Conservation (phyloP, 2,797 vertebrate species). For the Enteromius fasciolatus region DNA sequence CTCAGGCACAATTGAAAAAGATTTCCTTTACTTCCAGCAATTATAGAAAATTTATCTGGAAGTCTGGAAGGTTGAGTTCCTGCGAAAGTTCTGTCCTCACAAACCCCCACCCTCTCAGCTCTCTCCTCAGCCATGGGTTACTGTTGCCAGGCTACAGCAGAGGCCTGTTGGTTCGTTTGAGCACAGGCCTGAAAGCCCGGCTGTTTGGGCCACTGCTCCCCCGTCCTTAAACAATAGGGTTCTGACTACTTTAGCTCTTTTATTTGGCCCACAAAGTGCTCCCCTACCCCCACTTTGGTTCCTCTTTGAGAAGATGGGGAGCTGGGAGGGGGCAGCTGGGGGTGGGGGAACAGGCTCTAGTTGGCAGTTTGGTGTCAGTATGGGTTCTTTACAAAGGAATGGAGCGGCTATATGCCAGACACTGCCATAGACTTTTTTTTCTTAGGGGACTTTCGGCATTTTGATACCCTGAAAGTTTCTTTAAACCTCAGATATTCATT, state of each 20-base stretch:
- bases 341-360: slow-evolving; percentile 71
- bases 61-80: slow-evolving; percentile 62
- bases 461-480: slow-evolving; percentile 45
- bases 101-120: slow-evolving; percentile 66
- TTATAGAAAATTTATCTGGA: slow-evolving; percentile 44
- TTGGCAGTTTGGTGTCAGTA: slow-evolving; percentile 80
- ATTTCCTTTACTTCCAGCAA: background rate
- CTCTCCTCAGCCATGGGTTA: slow-evolving; percentile 81
- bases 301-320: slow-evolving; percentile 73
- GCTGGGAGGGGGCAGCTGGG: slow-evolving; percentile 65
- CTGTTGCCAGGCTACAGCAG: slow-evolving; percentile 85
- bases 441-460: slow-evolving; percentile 55
- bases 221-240: slow-evolving; percentile 80
- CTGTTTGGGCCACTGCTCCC: slow-evolving; percentile 82
- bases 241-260: slow-evolving; percentile 86
- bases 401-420: slow-evolving; percentile 58
- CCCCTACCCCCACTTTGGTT: slow-evolving; percentile 82
- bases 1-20: background rate
- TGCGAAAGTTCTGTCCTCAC: slow-evolving; percentile 75
- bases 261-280: slow-evolving; percentile 84
- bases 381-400: slow-evolving; percentile 72
- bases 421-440: slow-evolving; percentile 54
- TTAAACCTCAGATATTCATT: slow-evolving; percentile 31
- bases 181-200: slow-evolving; percentile 80
- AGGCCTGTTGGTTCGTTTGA: slow-evolving; percentile 81